These are phyloP conservation scores for Climacteris rufus DNA, from an alignment of 2,113 vertebrate genomes.

Conservation along the genomic window DNA sequence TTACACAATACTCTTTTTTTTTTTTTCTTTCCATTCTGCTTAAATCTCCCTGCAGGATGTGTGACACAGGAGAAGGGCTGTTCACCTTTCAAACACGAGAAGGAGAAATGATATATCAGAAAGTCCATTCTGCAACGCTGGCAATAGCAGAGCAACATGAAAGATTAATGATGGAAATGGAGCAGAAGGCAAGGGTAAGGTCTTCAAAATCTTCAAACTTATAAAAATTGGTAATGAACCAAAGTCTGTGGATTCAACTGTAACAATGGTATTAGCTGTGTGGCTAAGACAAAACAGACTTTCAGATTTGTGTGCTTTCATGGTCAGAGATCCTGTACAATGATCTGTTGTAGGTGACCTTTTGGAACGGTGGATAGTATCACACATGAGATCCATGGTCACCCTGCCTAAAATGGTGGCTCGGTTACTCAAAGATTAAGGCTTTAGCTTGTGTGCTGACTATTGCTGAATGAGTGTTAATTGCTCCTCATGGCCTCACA, in stretches of 20 bases:
- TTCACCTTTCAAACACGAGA: conserved; percentile 99
- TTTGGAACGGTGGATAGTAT: background rate
- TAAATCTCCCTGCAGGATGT: conserved; percentile 84
- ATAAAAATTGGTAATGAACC: background rate
- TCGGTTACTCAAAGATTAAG: background rate
- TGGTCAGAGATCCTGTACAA: background rate
- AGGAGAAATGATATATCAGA: conserved; percentile 99
- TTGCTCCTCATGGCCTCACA: background rate
- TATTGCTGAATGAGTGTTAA: background rate
- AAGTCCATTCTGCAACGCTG: conserved; percentile 96
- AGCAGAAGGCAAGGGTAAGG: conserved; percentile 95
- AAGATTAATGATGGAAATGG: conserved; percentile 96
- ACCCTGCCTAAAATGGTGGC: background rate
- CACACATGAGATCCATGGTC: background rate
- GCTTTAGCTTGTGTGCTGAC: background rate
- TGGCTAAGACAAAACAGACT: background rate
- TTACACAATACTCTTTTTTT: background rate
- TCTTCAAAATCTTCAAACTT: background rate
- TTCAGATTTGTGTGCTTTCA: background rate
- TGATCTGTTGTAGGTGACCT: background rate
- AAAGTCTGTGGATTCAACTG: fast-evolving
- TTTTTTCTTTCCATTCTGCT: background rate
- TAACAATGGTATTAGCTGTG: fast-evolving
- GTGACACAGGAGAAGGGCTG: conserved; percentile 97
- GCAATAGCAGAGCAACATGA: conserved; percentile 98